These are phyloP conservation scores for Trichogramma pretiosum DNA, from an alignment of 1,140 invertebrate species.

Conservation along the genomic window DNA sequence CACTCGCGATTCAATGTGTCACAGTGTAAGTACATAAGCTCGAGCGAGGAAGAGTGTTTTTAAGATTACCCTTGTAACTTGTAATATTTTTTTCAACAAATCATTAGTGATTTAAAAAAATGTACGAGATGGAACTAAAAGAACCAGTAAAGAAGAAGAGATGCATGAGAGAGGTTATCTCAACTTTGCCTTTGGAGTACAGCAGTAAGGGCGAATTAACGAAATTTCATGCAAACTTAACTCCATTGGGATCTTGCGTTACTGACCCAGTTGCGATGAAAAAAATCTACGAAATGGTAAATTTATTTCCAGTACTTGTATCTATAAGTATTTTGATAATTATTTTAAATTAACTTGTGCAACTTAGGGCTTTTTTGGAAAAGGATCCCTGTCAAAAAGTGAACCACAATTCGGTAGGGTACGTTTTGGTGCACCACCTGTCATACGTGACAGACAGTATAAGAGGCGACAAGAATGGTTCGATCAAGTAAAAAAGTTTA, in stretches of 20 bases:
- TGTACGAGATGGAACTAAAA: conserved; percentile 44
- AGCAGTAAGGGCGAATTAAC: conserved; percentile 42
- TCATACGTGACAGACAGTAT: conserved; percentile 51
- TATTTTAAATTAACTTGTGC: conserved; percentile 9
- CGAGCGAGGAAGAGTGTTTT: no score
- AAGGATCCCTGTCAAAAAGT: conserved; percentile 56
- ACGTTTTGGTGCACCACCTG: conserved; percentile 35
- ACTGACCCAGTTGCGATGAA: conserved; percentile 51
- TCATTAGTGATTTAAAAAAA: no score
- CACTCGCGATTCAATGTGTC: no score
- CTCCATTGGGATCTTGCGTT: conserved; percentile 57
- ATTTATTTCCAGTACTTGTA: conserved; percentile 3
- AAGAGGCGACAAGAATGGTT: conserved; percentile 48
- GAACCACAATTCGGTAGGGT: conserved; percentile 46
- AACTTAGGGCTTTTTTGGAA: conserved; percentile 60
- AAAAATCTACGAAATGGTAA: conserved; percentile 54
- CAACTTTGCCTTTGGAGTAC: conserved; percentile 43
- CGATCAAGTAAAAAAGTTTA: conserved; percentile 42
- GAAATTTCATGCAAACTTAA: conserved; percentile 53
- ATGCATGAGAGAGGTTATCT: conserved; percentile 22
- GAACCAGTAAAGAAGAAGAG: conserved; percentile 40
- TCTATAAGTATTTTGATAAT: not conserved
- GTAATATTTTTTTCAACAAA: no score
- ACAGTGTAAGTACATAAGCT: no score
- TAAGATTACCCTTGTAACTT: no score